Conservation (phyloP, 2,888 invertebrate species). For the Mimas tiliae region DNA sequence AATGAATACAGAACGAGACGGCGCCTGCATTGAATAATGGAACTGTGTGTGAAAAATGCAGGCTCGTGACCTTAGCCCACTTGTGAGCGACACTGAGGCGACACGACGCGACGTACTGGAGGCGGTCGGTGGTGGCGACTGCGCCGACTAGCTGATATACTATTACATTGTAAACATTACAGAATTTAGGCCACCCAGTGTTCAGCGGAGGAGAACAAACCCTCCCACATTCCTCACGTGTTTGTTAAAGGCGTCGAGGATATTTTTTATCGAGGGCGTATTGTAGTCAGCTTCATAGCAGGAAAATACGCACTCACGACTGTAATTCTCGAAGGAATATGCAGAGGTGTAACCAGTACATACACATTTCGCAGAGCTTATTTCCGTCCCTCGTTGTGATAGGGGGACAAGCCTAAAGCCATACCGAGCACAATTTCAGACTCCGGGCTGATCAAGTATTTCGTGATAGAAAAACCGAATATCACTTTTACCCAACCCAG, state of each 20-base stretch:
- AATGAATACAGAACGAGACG: slow-evolving; percentile 13
- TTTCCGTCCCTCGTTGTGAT: no score
- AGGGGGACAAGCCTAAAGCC: no score
- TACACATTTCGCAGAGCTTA: no score
- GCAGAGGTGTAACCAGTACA: no score
- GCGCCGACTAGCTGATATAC: slow-evolving; percentile 5
- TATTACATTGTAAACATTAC: slow-evolving; percentile 10
- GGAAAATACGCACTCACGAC: no score
- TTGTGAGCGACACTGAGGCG: slow-evolving; percentile 53
- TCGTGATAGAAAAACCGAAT: no score
- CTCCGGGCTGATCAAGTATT: no score
- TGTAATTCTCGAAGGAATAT: no score
- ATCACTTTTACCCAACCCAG: no score
- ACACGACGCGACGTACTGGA: slow-evolving; percentile 37
- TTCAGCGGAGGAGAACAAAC: neutral
- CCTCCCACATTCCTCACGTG: neutral
- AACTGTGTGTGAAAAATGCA: slow-evolving; percentile 63
- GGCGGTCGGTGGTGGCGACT: slow-evolving; percentile 35
- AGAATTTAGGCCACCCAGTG: neutral
- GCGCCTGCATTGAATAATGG: slow-evolving; percentile 23
- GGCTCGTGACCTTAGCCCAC: slow-evolving; percentile 75
- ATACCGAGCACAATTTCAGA: no score
- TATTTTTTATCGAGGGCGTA: neutral
- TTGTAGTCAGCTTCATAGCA: no score
- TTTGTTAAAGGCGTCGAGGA: neutral